Percentiles rank a stretch among this genome's conserved stretches.
Conservation (phyloP, 1,140 invertebrate genomes). For the Orussus abietinus region DNA sequence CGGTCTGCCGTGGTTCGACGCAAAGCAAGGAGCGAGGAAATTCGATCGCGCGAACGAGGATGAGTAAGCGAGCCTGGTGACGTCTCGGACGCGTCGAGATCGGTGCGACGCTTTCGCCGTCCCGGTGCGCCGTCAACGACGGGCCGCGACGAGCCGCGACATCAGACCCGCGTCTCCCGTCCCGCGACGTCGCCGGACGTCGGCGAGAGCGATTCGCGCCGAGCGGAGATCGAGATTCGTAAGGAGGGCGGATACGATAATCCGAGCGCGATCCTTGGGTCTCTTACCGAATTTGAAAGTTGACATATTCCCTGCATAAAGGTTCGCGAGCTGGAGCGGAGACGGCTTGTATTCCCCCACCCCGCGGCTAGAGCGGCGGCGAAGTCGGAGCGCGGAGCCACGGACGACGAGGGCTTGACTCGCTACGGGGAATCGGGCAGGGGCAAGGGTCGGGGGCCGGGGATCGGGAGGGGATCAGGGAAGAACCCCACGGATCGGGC, state of each 20-base stretch:
- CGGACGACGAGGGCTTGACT: slow-evolving; percentile 33
- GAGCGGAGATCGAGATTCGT: not conserved
- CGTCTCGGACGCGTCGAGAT: no score
- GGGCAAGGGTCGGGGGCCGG: slow-evolving; percentile 11
- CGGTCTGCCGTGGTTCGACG: no score
- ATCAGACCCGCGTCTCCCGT: slow-evolving; percentile 2
- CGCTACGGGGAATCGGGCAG: slow-evolving; percentile 11
- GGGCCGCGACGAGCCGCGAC: no score
- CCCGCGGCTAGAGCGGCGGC: slow-evolving; percentile 25
- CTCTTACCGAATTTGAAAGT: slow-evolving; percentile 64
- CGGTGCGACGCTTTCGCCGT: no score
- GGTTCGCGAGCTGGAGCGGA: slow-evolving; percentile 37
- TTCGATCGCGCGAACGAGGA: no score
- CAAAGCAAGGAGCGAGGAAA: no score
- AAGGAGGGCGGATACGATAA: not conserved
- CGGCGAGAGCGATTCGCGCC: not conserved
- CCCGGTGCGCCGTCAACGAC: no score
- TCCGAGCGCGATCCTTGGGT: no score
- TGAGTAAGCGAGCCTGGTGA: no score
- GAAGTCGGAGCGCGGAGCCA: slow-evolving; percentile 35
- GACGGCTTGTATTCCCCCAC: slow-evolving; percentile 46
- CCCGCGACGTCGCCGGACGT: not conserved
- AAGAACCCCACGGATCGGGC: slow-evolving; percentile 18
- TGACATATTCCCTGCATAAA: slow-evolving; percentile 59
- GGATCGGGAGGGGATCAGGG: slow-evolving; percentile 24